Evolutionary conservation across 2,113 vertebrate genomes (phyloP), one percentile per base, ranked within the genome.

Genomic region (Tupaia tana): DNA sequence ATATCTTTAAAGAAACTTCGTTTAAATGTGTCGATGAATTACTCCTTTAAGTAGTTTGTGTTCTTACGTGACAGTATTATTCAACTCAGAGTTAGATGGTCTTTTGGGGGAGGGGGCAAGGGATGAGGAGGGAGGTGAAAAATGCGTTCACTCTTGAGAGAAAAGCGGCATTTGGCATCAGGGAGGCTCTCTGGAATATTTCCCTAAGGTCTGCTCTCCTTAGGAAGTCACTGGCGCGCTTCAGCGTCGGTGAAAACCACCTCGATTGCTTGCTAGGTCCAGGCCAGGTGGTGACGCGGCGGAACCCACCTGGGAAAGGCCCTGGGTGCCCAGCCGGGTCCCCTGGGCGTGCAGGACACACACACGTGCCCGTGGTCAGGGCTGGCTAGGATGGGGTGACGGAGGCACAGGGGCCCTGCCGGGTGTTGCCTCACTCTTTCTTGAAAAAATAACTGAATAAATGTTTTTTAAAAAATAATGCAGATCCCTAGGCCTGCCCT

Each of bases 81-180:
- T 52, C 61, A 61, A 58, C 25, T 22, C 16, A 63, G n/a, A 75
- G 24, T 61, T 73, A 25, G 27, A 0, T 34, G 22, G 31, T 10
- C 22, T 82, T 43, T 20, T 9, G 0, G 7, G 10, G 0, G 0
- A 43, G 43, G 43, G 43, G 43, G 43, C 43, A 43, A 43, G 43
- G 2, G 0, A 0, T 1, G 24, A 10, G 16, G 29, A 27, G 9
- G 3, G 12, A 69, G 1, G 18, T 13, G 1, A 19, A 79, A 79
- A 31, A 34, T 66, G 78, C 14, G 13, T 67, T 67, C 29, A 63
- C 13, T n/a, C 11, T 54, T 52, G 27, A 54, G 31, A 84, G 66
- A 81, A 78, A 19, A 43, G 43, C 43, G 5, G 14, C 56, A n/a
- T 27, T 59, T 22, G 29, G 56, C n/a, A 79, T 73, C 43, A 24